Conservation (phyloP, 2,888 invertebrate species). For the Dolichomitus sp. region DNA sequence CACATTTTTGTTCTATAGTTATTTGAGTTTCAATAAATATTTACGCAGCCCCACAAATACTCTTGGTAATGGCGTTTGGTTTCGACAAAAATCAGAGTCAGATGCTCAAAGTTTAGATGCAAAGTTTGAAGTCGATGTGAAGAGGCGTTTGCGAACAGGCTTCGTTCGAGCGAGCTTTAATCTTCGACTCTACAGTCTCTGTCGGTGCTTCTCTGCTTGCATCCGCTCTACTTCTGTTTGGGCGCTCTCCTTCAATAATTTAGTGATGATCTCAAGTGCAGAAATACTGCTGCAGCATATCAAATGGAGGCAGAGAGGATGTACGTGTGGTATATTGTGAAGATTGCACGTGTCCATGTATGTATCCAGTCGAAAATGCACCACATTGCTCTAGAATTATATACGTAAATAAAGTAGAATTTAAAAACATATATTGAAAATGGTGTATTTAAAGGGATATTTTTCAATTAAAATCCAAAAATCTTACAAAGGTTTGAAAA, state of each 20-base stretch:
- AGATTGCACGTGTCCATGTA: neutral
- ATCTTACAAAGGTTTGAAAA: too few species aligned
- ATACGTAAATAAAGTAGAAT: too few species aligned
- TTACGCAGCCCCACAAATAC: neutral
- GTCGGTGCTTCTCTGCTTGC: constrained; percentile 5
- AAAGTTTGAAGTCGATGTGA: constrained; percentile 37
- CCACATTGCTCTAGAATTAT: too few species aligned
- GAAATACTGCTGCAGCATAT: neutral
- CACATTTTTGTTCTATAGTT: too few species aligned
- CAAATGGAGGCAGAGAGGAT: neutral
- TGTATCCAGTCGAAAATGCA: neutral
- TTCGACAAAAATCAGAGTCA: neutral
- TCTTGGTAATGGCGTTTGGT: neutral
- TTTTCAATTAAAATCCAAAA: too few species aligned
- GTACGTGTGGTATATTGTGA: neutral
- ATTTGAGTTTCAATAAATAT: too few species aligned
- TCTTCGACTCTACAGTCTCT: constrained; percentile 17
- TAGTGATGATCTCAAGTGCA: constrained; percentile 38
- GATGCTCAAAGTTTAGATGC: constrained; percentile 40
- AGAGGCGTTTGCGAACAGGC: constrained; percentile 25
- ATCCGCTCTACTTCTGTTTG: neutral
- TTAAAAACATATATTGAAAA: too few species aligned
- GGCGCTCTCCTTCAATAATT: constrained; percentile 20
- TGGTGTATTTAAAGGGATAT: too few species aligned
- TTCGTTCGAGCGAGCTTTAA: constrained; percentile 40